Evolutionary conservation across 2,797 vertebrate genomes (phyloP), one percentile per base, ranked within the genome.

Genomic region (Coendou prehensilis): DNA sequence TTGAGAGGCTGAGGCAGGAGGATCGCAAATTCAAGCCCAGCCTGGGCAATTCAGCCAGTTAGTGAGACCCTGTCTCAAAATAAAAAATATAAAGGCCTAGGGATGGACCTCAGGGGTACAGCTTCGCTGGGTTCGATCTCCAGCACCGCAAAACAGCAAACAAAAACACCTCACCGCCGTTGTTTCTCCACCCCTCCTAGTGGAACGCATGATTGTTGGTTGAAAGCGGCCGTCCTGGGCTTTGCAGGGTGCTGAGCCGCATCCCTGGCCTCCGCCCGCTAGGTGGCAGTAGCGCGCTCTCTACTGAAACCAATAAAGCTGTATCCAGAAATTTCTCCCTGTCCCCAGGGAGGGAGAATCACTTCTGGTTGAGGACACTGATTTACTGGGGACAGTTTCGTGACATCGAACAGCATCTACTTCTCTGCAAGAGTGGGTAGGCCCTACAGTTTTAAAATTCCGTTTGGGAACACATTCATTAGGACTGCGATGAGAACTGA

Each of bases 211-310:
- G 8, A 54, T 71, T 57, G 47, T 78, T 26, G 14, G 30, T 37
- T 3, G 0, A 9, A 28, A 54, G 30, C 18, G 23, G 9, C 41
- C 0, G 0, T 50, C 23, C 61, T 22, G 5, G 20, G 17, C 41
- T 2, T 4, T 67, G 64, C 41, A 50, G 22, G 41, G 1, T 17
- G 47, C 33, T 23, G 5, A 76, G 37, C 4, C 1, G 6, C 22
- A 18, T n/a, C 22, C 37, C n/a, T 30, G 67, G 15, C 54, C 47
- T 78, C 56, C 22, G 59, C 37, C 50, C 23, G 4, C 87, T 80
- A 57, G 71, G 23, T 23, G 63, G 71, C 89, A 71, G 61, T 10
- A 83, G 61, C 13, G 0, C 26, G 3, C 37, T 82, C 61, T 13
- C 37, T 30, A 9, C 30, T 56, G 59, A 67, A 47, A 14, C 33